Evolutionary conservation across 2,797 vertebrate species (phyloP).

Genomic region (Enoplosus armatus): DNA sequence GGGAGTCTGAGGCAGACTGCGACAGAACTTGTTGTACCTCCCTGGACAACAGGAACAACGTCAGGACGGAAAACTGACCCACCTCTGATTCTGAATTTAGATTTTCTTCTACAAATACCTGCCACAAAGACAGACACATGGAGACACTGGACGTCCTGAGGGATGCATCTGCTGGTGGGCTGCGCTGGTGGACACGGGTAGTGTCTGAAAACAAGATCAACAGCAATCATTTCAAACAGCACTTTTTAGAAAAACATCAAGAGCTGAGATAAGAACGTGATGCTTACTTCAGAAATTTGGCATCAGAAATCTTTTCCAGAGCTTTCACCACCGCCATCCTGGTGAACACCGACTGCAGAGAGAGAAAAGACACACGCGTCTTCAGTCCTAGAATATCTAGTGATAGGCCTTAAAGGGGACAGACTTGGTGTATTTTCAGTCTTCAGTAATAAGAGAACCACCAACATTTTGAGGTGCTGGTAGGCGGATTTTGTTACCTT

Average conservation of each 20-base stretch:
- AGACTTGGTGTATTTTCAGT: too few relatives aligned
- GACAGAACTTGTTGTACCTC: conserved; percentile 97
- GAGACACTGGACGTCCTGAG: conserved; percentile 90
- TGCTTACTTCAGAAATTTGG: conserved; percentile 89
- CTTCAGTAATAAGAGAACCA: too few relatives aligned
- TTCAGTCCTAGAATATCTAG: too few relatives aligned
- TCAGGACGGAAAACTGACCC: background rate
- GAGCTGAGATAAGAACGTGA: background rate
- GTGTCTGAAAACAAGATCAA: conserved; percentile 77
- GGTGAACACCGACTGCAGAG: conserved; percentile 93
- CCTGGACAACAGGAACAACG: conserved; percentile 78
- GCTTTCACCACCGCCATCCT: conserved; percentile 98
- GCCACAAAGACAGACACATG: conserved; percentile 93
- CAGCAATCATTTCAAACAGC: rapidly evolving
- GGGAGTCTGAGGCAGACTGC: conserved; percentile 96
- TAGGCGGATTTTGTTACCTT: too few relatives aligned
- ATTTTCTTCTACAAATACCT: conserved; percentile 76
- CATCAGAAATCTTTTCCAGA: conserved; percentile 93
- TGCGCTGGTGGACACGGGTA: conserved; percentile 88
- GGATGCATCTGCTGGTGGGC: conserved; percentile 82
- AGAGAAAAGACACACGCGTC: background rate
- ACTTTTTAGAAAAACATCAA: background rate
- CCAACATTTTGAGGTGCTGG: too few relatives aligned
- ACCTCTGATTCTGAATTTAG: background rate
- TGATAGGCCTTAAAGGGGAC: too few relatives aligned